Evolutionary conservation across 1,140 invertebrate species (phyloP).

Genomic region (Aphaenogaster ashmeadi): DNA sequence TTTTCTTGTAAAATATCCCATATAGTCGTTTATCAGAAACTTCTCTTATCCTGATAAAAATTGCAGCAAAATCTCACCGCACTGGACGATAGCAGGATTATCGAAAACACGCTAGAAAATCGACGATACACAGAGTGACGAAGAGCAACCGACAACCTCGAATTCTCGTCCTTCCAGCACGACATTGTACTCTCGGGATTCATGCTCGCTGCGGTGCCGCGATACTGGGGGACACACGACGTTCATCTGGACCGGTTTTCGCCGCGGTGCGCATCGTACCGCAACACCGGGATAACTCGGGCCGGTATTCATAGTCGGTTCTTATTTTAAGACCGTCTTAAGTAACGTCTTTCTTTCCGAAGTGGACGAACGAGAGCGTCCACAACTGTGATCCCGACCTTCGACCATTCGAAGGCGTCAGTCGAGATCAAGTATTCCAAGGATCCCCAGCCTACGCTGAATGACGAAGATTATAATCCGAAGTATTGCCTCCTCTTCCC

Average conservation of each 20-base stretch:
- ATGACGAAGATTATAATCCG: no score
- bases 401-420: no score
- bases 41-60: background rate
- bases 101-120: conserved; percentile 94
- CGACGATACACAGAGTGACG: conserved; percentile 92
- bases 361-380: no score
- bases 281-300: conserved; percentile 77
- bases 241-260: conserved; percentile 80
- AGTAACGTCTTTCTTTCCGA: no score
- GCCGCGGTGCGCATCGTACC: conserved; percentile 21
- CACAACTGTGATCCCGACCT: no score
- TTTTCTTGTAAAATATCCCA: conserved; percentile 1
- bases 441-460: no score
- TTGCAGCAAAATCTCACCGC: conserved; percentile 88
- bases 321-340: no score
- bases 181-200: conserved; percentile 78
- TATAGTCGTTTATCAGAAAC: background rate
- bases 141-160: conserved; percentile 90
- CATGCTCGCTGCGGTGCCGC: conserved; percentile 68
- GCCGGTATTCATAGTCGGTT: no score
- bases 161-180: conserved; percentile 66
- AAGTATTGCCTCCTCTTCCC: no score
- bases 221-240: background rate
- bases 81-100: conserved; percentile 91
- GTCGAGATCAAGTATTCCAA: no score